Percentiles rank a stretch among this genome's conserved stretches.
Evolutionary conservation across 2,113 vertebrate genomes (phyloP).

Genomic region (Vireo altiloquus): DNA sequence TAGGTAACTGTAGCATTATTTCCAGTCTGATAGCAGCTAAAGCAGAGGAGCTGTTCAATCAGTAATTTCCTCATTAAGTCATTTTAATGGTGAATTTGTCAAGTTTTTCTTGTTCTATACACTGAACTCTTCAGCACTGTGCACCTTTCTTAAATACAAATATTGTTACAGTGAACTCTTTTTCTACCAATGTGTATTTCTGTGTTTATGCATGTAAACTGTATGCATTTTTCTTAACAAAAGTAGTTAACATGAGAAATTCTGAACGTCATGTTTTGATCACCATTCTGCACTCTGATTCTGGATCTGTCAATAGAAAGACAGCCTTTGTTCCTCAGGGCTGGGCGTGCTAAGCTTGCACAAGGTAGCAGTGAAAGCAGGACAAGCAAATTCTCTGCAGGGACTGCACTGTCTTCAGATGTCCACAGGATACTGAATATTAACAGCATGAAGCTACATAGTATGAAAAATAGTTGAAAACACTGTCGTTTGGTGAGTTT

Average conservation of each 20-base stretch:
- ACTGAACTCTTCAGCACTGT: accelerated
- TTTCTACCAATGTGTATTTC: background rate
- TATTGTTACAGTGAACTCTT: background rate
- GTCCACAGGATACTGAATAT: background rate
- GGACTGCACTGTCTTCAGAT: background rate
- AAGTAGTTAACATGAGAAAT: background rate
- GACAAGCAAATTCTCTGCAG: background rate
- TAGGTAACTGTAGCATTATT: background rate
- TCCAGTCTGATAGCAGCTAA: background rate
- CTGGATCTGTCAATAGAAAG: background rate
- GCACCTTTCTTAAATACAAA: background rate
- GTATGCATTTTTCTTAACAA: background rate
- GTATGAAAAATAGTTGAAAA: background rate
- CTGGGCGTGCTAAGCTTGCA: background rate
- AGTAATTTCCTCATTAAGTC: background rate
- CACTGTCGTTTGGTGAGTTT: background rate
- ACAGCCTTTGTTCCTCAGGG: background rate
- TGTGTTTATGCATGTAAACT: background rate
- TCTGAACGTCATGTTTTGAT: background rate
- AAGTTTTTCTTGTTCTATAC: background rate
- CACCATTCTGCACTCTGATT: background rate
- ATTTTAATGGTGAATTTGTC: background rate
- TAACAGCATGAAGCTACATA: background rate
- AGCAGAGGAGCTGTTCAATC: background rate
- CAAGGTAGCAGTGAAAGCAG: background rate